Base-by-base conservation (phyloP, 2,797 vertebrate genomes). In the Allobates femoralis region DNA sequence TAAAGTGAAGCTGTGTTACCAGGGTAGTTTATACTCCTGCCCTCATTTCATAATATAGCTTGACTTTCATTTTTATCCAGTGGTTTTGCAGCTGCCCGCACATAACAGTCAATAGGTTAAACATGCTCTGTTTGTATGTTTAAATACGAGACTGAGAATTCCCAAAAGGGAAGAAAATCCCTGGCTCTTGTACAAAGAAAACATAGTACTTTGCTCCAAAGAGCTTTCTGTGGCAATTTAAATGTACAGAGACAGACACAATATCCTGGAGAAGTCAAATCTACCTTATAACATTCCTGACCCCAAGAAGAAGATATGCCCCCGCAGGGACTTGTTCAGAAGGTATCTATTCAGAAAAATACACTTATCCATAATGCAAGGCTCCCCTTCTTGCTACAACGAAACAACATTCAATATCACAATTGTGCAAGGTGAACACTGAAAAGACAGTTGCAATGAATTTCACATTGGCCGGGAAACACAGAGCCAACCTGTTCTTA, bases 231-330 rank as follows among this genome's bases (percentile, higher is more conserved):
- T 92, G 92, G 95, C 94, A 94, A 95, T 95, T 96, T 94, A 94
- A 96, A 94, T 93, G 92, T 94, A 95, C 92, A 86, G 93, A 96
- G 94, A 95, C 95, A 96, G 95, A 97, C 95, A 95, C 94, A 96
- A 96, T 97, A 97, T 97, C 95, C 95, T 95, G 94, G 95, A 94
- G 93, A 94, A 92, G 92, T 94, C 93, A 96, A 96, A 92, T 81
- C 90, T 89, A 92, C 90, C 94, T 96, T 96, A 97, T 96, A 96
- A 95, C 95, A 96, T 96, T 97, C 95, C 95, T 96, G 93, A 95
- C 94, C 92, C 90, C 88, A 86, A 92, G 93, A 93, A 92, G 92
- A 93, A 91, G 93, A 94, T 93, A 91, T 94, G 91, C 93, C 91
- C 94, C 88, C 71, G 94, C 94, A 93, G 90, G 90, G 91, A 91